phyloP scores from a whole-genome alignment of 92 coral and sea anemone species.

The Nematostella vectensis region DNA sequence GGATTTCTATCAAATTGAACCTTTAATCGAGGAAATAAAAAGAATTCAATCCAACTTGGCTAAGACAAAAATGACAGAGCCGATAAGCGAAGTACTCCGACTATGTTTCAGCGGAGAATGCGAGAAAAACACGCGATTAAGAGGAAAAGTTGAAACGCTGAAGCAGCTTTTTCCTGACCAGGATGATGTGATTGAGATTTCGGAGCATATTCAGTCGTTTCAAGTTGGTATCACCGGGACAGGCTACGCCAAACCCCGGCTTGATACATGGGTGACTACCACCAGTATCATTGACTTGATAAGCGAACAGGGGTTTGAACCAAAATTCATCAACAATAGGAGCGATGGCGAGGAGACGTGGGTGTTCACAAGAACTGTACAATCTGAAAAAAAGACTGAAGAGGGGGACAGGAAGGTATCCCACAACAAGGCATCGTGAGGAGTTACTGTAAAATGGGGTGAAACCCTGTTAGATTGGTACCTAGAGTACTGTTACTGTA shows the following conservation, averaged over 20 bases:
- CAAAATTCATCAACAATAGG: not conserved
- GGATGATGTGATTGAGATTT: slow-evolving; percentile 3
- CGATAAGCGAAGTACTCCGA: not conserved
- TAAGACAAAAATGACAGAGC: not conserved
- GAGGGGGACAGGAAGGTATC: too few relatives aligned
- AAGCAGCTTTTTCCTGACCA: slow-evolving; percentile 2
- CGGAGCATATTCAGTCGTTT: slow-evolving; percentile 4
- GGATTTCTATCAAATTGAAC: slow-evolving; percentile 57
- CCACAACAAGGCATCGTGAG: too few relatives aligned
- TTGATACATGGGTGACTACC: slow-evolving; percentile 4
- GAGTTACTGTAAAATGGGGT: too few relatives aligned
- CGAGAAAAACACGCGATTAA: not conserved
- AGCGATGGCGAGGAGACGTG: slow-evolving; percentile 1
- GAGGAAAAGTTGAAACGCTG: slow-evolving; percentile 1
- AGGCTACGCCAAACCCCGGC: slow-evolving; percentile 1
- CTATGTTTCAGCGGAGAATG: slow-evolving; percentile 5
- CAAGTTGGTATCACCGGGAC: slow-evolving; percentile 6
- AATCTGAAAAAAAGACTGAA: not conserved
- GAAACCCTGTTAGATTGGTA: too few relatives aligned
- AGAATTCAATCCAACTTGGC: not conserved
- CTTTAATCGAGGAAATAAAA: slow-evolving; percentile 22
- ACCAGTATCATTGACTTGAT: slow-evolving; percentile 2
- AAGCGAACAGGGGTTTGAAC: not conserved
- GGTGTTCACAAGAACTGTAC: slow-evolving; percentile 2
- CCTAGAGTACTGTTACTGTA: too few relatives aligned